phyloP scores from a whole-genome alignment of 2,797 vertebrate genomes.

The Triplophysa yarkandensis region DNA sequence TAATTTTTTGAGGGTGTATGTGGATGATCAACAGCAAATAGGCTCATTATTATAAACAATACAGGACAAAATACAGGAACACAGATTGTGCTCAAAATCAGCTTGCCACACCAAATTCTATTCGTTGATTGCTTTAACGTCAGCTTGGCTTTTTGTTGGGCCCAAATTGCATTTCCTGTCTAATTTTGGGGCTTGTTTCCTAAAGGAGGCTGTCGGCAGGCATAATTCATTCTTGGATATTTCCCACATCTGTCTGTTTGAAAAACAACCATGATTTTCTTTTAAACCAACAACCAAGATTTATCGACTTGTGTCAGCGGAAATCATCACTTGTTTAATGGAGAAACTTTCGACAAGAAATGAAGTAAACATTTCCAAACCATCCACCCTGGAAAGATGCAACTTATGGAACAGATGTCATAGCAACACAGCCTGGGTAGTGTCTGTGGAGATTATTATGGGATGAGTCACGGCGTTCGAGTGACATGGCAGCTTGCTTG shows the following conservation, averaged over 20 bases:
- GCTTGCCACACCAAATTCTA: too few species aligned
- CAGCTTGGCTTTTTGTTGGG: not conserved
- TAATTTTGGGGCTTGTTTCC: not conserved
- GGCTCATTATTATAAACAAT: too few species aligned
- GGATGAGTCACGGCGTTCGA: constrained; percentile 71
- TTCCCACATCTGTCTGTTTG: constrained; percentile 1
- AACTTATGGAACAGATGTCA: constrained; percentile 72
- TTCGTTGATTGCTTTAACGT: too few species aligned
- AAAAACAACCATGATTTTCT: constrained; percentile 19
- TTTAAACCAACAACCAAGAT: constrained; percentile 12
- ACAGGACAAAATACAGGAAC: too few species aligned
- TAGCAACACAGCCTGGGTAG: constrained; percentile 73
- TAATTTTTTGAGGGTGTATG: not conserved
- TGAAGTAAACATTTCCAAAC: constrained; percentile 42
- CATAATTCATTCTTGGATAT: not conserved
- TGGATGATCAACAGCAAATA: too few species aligned
- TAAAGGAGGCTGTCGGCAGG: not conserved
- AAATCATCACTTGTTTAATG: constrained; percentile 28
- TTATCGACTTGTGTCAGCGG: constrained; percentile 27
- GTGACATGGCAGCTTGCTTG: constrained; percentile 54
- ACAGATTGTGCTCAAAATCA: too few species aligned
- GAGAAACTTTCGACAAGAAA: constrained; percentile 31
- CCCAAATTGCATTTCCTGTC: not conserved
- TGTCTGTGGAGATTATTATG: constrained; percentile 73
- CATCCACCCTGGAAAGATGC: constrained; percentile 48